phyloP scores from a whole-genome alignment of 2,113 vertebrate genomes.

The Syngnathus scovelli region DNA sequence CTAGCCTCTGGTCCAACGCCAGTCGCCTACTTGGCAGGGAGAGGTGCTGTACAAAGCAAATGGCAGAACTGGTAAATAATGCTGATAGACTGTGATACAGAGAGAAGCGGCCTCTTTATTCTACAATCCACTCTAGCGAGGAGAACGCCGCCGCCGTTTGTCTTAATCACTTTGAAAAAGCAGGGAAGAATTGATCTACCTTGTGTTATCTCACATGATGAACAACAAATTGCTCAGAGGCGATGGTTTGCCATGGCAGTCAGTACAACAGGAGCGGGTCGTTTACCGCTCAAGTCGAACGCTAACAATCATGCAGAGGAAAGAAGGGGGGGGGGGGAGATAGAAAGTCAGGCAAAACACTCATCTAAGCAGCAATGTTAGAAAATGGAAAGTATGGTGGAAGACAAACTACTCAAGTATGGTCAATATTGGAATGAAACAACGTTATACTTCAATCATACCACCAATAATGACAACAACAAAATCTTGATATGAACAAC shows the following conservation, averaged over 20 bases:
- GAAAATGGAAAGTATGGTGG: neutral
- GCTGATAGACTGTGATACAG: constrained; percentile 71
- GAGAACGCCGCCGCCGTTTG: constrained; percentile 43
- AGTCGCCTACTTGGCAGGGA: constrained; percentile 76
- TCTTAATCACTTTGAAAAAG: constrained; percentile 36
- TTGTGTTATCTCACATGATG: constrained; percentile 57
- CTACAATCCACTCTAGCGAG: constrained; percentile 55
- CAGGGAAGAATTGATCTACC: constrained; percentile 26
- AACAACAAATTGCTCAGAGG: constrained; percentile 50
- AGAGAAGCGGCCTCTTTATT: constrained; percentile 68
- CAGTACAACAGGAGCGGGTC: constrained; percentile 41
- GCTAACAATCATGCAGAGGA: constrained; percentile 60
- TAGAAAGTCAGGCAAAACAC: constrained; percentile 61
- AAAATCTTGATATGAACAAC: neutral
- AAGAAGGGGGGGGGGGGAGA: constrained; percentile 42
- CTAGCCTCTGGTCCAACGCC: constrained; percentile 72
- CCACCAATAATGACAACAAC: neutral
- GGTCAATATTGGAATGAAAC: neutral
- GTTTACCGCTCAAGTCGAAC: constrained; percentile 58
- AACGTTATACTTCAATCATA: neutral
- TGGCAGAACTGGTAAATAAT: constrained; percentile 73
- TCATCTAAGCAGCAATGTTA: constrained; percentile 51
- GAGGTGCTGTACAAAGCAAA: constrained; percentile 71
- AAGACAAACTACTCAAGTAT: neutral
- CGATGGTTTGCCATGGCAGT: constrained; percentile 39